Conservation (phyloP, 35 echinoderm and acorn worm genomes). For the Apostichopus parvimensis region DNA sequence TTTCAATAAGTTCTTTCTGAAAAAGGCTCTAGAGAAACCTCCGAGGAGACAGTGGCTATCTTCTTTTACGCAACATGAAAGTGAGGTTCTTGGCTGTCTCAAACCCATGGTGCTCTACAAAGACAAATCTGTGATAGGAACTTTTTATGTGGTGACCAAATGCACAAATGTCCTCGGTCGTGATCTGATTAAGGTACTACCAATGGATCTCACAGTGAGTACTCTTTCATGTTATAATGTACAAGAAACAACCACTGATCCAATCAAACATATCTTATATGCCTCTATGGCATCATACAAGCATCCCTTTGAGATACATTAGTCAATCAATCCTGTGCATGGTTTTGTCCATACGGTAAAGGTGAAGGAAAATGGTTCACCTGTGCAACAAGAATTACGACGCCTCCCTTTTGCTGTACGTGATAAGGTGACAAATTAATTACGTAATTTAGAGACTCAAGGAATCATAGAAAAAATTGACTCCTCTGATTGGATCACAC, state of each 20-base stretch:
- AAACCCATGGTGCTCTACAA: neutral
- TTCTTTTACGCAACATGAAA: neutral
- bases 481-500: slow-evolving; percentile 51
- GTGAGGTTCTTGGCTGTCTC: neutral
- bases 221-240: too few relatives aligned
- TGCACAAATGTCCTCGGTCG: neutral
- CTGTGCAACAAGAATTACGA: neutral
- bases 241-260: too few relatives aligned
- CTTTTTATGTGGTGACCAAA: neutral
- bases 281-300: too few relatives aligned
- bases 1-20: slow-evolving; percentile 18
- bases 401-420: slow-evolving; percentile 6
- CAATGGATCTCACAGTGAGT: neutral
- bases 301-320: too few relatives aligned
- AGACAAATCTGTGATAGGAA: neutral
- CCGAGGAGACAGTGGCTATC: neutral
- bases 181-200: neutral
- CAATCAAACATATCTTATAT: too few relatives aligned
- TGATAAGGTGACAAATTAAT: neutral
- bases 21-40: neutral
- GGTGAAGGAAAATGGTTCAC: neutral
- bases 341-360: too few relatives aligned
- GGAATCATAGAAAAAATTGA: slow-evolving; percentile 56
- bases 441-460: neutral
- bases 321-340: too few relatives aligned